phyloP scores from a whole-genome alignment of 2,797 vertebrate species.

The Agapornis canus region DNA sequence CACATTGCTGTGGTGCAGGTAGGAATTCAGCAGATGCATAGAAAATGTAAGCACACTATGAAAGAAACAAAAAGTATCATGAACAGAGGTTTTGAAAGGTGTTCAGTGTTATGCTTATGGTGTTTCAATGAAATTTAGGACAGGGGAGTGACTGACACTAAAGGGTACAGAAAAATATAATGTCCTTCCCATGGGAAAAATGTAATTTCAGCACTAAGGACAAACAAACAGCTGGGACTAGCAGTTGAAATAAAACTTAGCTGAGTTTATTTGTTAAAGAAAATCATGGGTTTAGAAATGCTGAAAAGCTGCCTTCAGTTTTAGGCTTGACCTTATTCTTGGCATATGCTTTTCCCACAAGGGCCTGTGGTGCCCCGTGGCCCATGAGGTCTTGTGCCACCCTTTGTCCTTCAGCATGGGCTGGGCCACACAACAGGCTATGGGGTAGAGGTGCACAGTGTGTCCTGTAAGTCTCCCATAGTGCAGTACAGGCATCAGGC shows the following conservation, averaged over 20 bases:
- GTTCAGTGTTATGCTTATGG: background rate
- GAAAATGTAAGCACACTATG: background rate
- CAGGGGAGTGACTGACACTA: background rate
- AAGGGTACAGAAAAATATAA: background rate
- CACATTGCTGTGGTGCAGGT: background rate
- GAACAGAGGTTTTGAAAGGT: background rate
- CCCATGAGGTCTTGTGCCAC: background rate
- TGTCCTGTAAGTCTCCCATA: accelerated
- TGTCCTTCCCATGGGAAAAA: slow-evolving; percentile 39
- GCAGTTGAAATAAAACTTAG: slow-evolving; percentile 45
- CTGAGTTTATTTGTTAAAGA: slow-evolving; percentile 47
- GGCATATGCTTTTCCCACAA: slow-evolving; percentile 19
- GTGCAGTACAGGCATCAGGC: background rate
- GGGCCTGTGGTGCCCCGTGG: background rate
- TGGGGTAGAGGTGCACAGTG: accelerated
- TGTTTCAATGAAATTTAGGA: background rate
- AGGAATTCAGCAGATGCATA: background rate
- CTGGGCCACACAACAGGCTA: accelerated
- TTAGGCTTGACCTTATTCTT: slow-evolving; percentile 36
- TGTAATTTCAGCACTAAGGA: slow-evolving; percentile 27
- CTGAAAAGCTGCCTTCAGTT: slow-evolving; percentile 22
- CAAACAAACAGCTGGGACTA: slow-evolving; percentile 52
- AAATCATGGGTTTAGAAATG: slow-evolving; percentile 40
- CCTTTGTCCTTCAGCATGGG: background rate
- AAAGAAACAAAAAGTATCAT: background rate